Evolutionary conservation across 37 sponge, comb jelly and placozoan genomes (phyloP).

Genomic region (Hormiphora californensis): DNA sequence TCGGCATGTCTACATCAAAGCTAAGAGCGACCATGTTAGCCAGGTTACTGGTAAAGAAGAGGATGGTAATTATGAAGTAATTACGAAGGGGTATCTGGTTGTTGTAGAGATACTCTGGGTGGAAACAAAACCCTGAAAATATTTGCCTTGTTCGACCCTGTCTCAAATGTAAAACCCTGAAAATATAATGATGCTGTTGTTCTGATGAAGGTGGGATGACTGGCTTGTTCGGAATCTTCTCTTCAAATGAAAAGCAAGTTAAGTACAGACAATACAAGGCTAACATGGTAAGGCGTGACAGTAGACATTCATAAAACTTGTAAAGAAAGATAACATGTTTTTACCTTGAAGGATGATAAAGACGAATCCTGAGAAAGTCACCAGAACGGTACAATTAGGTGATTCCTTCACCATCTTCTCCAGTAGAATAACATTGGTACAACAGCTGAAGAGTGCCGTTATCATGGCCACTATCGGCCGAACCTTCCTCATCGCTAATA

Average conservation of each 20-base stretch:
- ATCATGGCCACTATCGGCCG: not conserved
- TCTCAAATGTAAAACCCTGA: conserved; percentile 1
- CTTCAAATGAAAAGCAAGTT: not conserved
- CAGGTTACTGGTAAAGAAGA: conserved; percentile 46
- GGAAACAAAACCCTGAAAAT: too few species aligned
- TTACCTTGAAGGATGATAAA: not conserved
- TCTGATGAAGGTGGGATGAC: too few species aligned
- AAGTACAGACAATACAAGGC: not conserved
- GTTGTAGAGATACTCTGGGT: conserved; percentile 24
- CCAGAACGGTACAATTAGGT: conserved; percentile 28
- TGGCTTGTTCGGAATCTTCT: too few species aligned
- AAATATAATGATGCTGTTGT: too few species aligned
- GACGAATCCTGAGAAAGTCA: conserved; percentile 23
- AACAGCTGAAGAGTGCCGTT: conserved; percentile 3
- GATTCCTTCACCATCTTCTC: conserved; percentile 54
- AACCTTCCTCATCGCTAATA: too few species aligned
- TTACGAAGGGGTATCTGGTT: conserved; percentile 36
- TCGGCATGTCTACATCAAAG: conserved; percentile 46
- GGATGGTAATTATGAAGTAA: not conserved
- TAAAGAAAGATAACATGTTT: too few species aligned
- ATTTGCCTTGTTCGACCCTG: too few species aligned
- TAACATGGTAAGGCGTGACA: not conserved
- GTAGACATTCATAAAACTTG: not conserved
- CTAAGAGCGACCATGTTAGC: conserved; percentile 31
- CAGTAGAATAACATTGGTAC: conserved; percentile 23